Conservation (phyloP, 2,888 invertebrate genomes). For the Leucoma salicis region DNA sequence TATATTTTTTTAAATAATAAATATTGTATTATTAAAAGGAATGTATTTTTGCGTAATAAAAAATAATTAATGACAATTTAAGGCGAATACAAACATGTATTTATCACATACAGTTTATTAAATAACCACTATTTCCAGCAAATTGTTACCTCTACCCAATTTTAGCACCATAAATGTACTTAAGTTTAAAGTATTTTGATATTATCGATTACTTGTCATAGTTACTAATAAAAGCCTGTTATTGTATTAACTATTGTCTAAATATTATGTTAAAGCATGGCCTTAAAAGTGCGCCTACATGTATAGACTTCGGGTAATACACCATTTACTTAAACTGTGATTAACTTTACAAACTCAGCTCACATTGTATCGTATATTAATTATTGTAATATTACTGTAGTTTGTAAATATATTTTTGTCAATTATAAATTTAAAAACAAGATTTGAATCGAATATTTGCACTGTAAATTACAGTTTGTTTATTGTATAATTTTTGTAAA, state of each 20-base stretch:
- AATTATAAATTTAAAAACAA: conserved; percentile 42
- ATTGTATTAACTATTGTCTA: conserved; percentile 50
- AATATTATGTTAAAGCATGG: conserved; percentile 47
- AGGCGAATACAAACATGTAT: conserved; percentile 12
- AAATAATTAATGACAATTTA: too few relatives aligned
- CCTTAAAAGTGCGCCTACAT: conserved; percentile 58
- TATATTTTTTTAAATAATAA: conserved; percentile 52
- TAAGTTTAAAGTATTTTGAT: conserved; percentile 56
- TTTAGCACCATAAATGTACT: conserved; percentile 57
- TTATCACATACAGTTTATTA: conserved; percentile 11
- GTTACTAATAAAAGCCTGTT: conserved; percentile 39
- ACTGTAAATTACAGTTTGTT: conserved; percentile 39
- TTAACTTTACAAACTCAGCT: conserved; percentile 73
- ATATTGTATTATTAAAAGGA: conserved; percentile 36
- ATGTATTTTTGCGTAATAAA: conserved; percentile 16
- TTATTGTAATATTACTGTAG: conserved; percentile 40
- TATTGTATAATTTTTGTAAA: conserved; percentile 37
- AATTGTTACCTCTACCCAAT: conserved; percentile 24
- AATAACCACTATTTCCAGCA: conserved; percentile 25
- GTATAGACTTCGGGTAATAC: conserved; percentile 61
- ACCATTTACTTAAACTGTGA: conserved; percentile 74
- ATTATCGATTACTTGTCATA: conserved; percentile 40
- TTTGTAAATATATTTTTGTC: conserved; percentile 52
- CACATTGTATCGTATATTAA: conserved; percentile 42
- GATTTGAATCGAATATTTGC: conserved; percentile 48